Conservation (phyloP, 1,140 invertebrate genomes). For the Scaptomyza montana region DNA sequence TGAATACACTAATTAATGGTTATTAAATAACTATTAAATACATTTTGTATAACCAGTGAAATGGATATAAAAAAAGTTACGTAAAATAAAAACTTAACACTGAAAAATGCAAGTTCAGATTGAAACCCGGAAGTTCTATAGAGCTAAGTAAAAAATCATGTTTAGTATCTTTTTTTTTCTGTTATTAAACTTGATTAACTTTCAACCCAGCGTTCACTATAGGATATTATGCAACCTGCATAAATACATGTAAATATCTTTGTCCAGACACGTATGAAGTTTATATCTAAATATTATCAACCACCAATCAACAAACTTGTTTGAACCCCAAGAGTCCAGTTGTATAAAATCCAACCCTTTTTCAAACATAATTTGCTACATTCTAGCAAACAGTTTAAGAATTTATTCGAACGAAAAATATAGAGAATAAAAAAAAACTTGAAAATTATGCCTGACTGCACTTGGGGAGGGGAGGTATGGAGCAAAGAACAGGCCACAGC, state of each 20-base stretch:
- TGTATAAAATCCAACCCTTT: constrained; percentile 31
- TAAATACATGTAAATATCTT: neutral
- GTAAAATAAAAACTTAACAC: constrained; percentile 2
- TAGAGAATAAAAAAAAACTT: constrained; percentile 10
- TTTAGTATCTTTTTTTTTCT: constrained; percentile 1
- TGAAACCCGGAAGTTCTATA: constrained; percentile 11
- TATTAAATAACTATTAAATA: neutral
- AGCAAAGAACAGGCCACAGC: neutral
- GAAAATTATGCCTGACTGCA: constrained; percentile 34
- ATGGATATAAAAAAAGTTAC: constrained; percentile 19
- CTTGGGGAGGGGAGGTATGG: neutral
- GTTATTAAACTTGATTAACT: neutral
- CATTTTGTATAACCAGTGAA: no score
- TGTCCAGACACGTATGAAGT: constrained; percentile 7
- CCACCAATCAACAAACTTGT: constrained; percentile 30
- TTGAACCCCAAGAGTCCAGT: constrained; percentile 8
- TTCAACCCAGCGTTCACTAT: neutral
- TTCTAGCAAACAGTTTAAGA: constrained; percentile 19
- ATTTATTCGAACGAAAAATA: constrained; percentile 46
- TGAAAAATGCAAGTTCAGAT: neutral
- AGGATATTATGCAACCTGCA: neutral
- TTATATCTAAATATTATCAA: constrained; percentile 22
- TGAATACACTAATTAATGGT: neutral
- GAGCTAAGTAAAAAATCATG: constrained; percentile 23
- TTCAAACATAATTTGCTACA: constrained; percentile 20